Conservation (phyloP, 2,113 vertebrate genomes). For the Eira barbara region DNA sequence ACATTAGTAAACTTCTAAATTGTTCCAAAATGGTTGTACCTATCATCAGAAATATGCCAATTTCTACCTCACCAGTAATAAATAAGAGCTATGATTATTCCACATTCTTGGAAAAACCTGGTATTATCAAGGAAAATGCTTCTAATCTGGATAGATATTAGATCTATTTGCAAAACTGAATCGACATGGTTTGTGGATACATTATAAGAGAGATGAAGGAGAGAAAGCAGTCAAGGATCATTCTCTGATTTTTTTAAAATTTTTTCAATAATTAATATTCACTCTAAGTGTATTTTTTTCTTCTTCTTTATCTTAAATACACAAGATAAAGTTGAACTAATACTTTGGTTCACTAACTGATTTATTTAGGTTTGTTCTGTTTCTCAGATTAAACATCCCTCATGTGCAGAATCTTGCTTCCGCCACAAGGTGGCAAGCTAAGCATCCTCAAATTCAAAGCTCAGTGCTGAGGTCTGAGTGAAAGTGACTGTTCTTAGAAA, state of each 20-base stretch:
- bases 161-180: not conserved
- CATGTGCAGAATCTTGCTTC: not conserved
- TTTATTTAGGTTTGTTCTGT: not conserved
- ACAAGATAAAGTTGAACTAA: not conserved
- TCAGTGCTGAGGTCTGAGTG: not conserved
- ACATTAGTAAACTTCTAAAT: not conserved
- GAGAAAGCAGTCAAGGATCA: not conserved
- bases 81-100: not conserved
- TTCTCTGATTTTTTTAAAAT: not conserved
- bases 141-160: not conserved
- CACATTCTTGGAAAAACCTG: not conserved
- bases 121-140: not conserved
- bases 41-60: not conserved
- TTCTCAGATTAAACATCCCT: not conserved
- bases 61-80: not conserved
- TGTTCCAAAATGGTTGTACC: not conserved
- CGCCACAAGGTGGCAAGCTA: conserved; percentile 83
- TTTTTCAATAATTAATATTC: not conserved
- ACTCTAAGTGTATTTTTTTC: not conserved
- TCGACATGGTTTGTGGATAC: not conserved
- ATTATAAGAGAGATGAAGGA: not conserved
- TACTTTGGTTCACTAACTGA: not conserved
- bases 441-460: conserved; percentile 53
- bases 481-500: not conserved
- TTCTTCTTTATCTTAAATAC: not conserved